Base-by-base conservation (phyloP, 2,113 vertebrate species). In the Apteryx owenii region DNA sequence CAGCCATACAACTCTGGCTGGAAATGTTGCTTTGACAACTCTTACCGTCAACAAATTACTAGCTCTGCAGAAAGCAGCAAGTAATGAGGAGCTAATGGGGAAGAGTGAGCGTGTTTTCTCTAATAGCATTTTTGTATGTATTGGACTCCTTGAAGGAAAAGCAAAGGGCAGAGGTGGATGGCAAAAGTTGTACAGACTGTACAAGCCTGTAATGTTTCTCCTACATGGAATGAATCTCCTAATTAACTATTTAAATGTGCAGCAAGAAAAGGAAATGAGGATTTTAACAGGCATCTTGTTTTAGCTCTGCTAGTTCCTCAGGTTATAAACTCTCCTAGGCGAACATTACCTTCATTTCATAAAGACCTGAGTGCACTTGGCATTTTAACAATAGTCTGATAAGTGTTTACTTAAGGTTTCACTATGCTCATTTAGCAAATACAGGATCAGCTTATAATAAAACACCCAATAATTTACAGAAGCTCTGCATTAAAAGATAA, bases 51-150 rank as follows among this genome's bases (percentile, higher is more conserved):
- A 4, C 14, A 22, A 44, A 33, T 14, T 1, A 28, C 48, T n/a
- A 12, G 72, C 60, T 23, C n/a, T 25, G 78, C 3, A 13, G 73
- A 65, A 60, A 62, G 58, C 68, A 31, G 40, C 25, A 5, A 76
- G 51, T 9, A 19, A 40, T 0, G 40, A 51, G 75, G 33, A 36
- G 12, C 6, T 19, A 42, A 5, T 3, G 53, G 68, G 28, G 23
- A 46, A 83, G 53, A 93, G 21, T 25, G 4, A 38, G 42, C 1
- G 4, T 22, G 28, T 70, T 54, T 42, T 38, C 42, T n/a, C 50
- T 33, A 7, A 17, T 0, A 10, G 29, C 7, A 2, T 29, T 48
- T 51, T n/a, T 25, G 28, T 10, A 14, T 4, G 13, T 7, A 0
- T 31, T 10, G 25, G 40, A 25, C 19, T 1, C 14, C 46, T 29